Evolutionary conservation across 2,113 vertebrate species (phyloP), one percentile per base, ranked within the genome.

Genomic region (Oryzias melastigma): DNA sequence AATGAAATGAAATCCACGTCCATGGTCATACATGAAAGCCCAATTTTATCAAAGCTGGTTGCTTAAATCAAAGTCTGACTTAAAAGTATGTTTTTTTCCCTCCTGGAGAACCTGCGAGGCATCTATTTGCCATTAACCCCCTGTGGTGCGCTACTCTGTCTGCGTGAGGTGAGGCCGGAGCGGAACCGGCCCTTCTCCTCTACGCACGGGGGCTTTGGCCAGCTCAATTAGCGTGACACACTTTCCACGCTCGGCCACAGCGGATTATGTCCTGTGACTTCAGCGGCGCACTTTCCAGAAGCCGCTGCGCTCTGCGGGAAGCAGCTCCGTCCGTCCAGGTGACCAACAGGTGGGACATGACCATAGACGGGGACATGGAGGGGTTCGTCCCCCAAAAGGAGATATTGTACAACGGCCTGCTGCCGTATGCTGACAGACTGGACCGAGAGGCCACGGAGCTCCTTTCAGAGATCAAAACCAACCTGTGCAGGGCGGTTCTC

Each of bases 401-500:
- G 89, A 91, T 96, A 22, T 92, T 94, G 35, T 98, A 97, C 73
- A 98, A 97, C 80, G 90, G 88, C 72, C 89, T 98, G 65, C 88
- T 98, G 80, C 97, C 97, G 57, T 98, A 98, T 59, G 87, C 92
- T 2, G 92, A 92, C 66, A 89, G 90, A 45, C 78, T 98, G 89
- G 95, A 97, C 88, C 87, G 51, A 17, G 97, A 98, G 87, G 94
- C 96, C 65, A 86, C 91, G 65, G 74, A 87, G 59, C 93, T 96
- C 75, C 77, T 98, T 85, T 90, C 88, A 5, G 91, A 91, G 72
- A 98, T 98, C 87, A 98, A 98, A 79, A 90, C 85, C n/a, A 94
- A 95, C 90, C 88, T 98, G 81, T 94, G 93, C 82, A 92, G 95
- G 46, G 95, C 97, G 1, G 94, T 98, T 62, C 93, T 94, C 81